phyloP scores from a whole-genome alignment of 1,140 invertebrate species.

The Halictus rubicundus region DNA sequence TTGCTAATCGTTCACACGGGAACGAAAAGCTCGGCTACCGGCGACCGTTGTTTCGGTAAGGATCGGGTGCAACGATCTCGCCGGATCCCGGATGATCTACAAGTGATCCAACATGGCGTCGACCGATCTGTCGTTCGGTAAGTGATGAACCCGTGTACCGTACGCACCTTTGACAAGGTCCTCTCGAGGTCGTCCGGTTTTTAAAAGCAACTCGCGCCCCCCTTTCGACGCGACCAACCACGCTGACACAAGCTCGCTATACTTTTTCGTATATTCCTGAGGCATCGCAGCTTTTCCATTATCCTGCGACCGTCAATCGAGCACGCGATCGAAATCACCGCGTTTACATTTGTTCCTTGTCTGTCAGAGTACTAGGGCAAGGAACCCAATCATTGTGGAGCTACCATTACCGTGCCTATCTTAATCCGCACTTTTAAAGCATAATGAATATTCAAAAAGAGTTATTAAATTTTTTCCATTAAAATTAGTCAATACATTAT shows the following conservation, averaged over 20 bases:
- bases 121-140: conserved; percentile 80
- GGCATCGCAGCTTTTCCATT: neutral
- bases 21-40: neutral
- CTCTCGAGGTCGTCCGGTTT: conserved; percentile 61
- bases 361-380: too few species aligned
- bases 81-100: conserved; percentile 70
- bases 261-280: neutral
- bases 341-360: too few species aligned
- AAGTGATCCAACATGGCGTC: conserved; percentile 79
- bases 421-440: too few species aligned
- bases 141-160: conserved; percentile 63
- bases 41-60: conserved; percentile 17
- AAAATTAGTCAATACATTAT: too few species aligned
- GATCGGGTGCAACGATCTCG: conserved; percentile 34
- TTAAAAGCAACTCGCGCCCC: conserved; percentile 27
- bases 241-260: neutral
- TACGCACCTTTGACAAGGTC: conserved; percentile 52
- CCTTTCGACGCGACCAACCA: conserved; percentile 16
- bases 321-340: too few species aligned
- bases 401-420: too few species aligned
- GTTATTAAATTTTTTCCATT: too few species aligned
- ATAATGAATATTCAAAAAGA: too few species aligned
- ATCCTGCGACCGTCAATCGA: too few species aligned
- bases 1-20: neutral
- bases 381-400: too few species aligned